Evolutionary conservation across 2,113 vertebrate species (phyloP), one percentile per base, ranked within the genome.

Genomic region (Callipepla californica): DNA sequence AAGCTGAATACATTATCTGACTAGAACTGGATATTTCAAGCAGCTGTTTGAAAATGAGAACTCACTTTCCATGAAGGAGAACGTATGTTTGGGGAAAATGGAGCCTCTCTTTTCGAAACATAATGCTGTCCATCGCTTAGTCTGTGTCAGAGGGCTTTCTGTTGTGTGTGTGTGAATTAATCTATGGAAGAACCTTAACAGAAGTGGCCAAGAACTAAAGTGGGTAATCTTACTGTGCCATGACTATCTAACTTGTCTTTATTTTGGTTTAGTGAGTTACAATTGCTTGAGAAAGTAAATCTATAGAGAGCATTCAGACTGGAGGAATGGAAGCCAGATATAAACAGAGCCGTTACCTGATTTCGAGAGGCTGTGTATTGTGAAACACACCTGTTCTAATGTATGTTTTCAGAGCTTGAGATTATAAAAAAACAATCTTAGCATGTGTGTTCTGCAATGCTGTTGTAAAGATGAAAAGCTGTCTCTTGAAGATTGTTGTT

Each of bases 1-100:
- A 90, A 87, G 21, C 80, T 79, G 92, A 93, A 96, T 96, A 93
- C 80, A 45, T 95, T 96, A 94, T 95, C 91, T 90, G 90, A 57
- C 48, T 94, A 53, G 80, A 89, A 92, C 58, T 90, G 92, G 62
- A 42, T 95, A 81, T 94, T 96, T 93, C 73, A 95, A 82, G 70
- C 96, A 96, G 93, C 95, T 96, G 95, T 92, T 94, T 86, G 86
- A 77, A 94, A 85, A 95, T 51, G 82, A 90, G 74, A 84, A 66
- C 66, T 93, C 16, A 13, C 80, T 89, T 96, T 58, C 70, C 84
- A 69, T 95, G 92, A 90, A 88, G 85, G 80, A 63, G 65, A 94
- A 92, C 11, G 77, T 94, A 93, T 92, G 92, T 90, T 91, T 93
- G 40, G 82, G 83, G 74, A 91, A 86, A 94, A 89, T 36, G 69